Percentiles rank a stretch among this genome's conserved stretches.
These are phyloP conservation scores for Pithys albifrons DNA, from an alignment of 2,113 vertebrate genomes.

Conservation along the genomic window DNA sequence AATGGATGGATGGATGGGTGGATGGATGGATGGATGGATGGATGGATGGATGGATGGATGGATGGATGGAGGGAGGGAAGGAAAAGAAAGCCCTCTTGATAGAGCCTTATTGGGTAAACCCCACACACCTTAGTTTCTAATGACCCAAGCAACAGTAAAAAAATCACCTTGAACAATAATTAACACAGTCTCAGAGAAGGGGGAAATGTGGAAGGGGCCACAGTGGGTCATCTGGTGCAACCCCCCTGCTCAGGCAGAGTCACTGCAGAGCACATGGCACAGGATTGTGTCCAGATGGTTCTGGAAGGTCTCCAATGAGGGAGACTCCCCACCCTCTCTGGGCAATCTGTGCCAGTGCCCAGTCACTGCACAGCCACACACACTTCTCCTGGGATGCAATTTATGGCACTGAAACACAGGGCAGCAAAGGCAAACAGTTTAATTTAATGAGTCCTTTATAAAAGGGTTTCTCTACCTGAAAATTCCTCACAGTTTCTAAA, in stretches of 20 bases:
- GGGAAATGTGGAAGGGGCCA: neutral
- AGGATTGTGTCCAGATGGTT: neutral
- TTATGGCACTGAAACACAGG: neutral
- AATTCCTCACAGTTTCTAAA: neutral
- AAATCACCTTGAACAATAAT: neutral
- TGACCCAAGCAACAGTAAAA: neutral
- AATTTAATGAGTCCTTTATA: neutral
- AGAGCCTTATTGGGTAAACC: neutral
- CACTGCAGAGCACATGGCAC: neutral
- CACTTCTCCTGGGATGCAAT: neutral
- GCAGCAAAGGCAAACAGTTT: neutral
- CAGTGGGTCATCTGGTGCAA: neutral
- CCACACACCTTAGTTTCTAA: neutral
- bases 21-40: neutral
- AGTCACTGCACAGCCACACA: neutral
- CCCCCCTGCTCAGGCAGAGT: neutral
- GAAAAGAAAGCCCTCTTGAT: neutral
- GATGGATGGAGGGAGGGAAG: neutral
- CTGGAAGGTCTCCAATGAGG: neutral
- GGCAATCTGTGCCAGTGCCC: neutral
- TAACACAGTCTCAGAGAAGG: neutral
- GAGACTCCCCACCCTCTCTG: neutral
- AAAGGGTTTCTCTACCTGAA: neutral
- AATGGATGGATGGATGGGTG: too few relatives aligned
- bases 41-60: too few relatives aligned